Conservation (phyloP, 30 jellyfish, hydroid and myxozoan genomes). For the Mastigias papua region DNA sequence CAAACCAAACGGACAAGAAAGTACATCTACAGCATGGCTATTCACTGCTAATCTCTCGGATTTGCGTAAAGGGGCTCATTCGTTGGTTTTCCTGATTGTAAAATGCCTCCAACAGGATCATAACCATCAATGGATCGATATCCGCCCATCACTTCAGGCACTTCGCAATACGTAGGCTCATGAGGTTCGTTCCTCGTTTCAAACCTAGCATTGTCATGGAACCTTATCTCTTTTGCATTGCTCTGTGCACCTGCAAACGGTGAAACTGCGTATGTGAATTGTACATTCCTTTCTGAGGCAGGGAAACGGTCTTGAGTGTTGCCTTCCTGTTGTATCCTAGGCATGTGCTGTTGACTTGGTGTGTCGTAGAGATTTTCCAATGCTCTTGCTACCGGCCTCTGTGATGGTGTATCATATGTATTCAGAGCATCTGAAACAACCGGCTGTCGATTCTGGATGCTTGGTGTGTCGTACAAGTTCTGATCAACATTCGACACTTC, state of each 20-base stretch:
- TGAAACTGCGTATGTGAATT: constrained; percentile 69
- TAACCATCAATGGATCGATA: constrained; percentile 22
- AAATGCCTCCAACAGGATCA: constrained; percentile 61
- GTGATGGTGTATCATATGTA: constrained; percentile 22
- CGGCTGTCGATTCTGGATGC: not conserved
- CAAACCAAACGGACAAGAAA: not conserved
- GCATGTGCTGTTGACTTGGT: constrained; percentile 17
- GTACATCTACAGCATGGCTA: not conserved
- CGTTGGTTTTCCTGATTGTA: not conserved
- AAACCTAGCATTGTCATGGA: constrained; percentile 1
- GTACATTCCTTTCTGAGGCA: constrained; percentile 19
- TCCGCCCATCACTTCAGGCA: constrained; percentile 24
- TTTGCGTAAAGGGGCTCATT: constrained; percentile 35
- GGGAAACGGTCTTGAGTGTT: constrained; percentile 1
- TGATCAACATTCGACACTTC: constrained; percentile 7
- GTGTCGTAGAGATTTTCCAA: constrained; percentile 54
- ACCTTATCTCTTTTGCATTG: constrained; percentile 23
- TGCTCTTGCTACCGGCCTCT: constrained; percentile 2
- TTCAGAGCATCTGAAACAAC: constrained; percentile 11
- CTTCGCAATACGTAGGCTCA: constrained; percentile 66
- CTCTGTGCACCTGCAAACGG: constrained; percentile 68
- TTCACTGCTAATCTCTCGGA: constrained; percentile 40
- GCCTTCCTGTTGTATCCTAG: not conserved
- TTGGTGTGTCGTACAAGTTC: constrained; percentile 63
- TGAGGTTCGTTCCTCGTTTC: not conserved